Evolutionary conservation across 1,140 invertebrate genomes (phyloP).

Genomic region (Papilio glaucus): DNA sequence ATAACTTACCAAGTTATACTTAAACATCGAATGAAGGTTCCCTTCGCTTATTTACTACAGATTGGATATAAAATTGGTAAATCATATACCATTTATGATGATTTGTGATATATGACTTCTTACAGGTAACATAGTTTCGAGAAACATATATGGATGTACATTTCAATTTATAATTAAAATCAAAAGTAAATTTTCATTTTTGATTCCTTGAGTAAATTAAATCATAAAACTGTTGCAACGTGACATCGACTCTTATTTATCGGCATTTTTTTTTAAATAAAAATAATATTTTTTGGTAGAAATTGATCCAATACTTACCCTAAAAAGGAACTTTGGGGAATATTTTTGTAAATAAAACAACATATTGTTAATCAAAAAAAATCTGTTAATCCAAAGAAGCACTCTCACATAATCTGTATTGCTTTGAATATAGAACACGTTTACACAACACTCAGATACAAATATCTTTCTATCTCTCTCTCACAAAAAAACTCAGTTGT

Average conservation of each 20-base stretch:
- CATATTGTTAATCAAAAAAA: conserved; percentile 35
- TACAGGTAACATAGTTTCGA: not conserved
- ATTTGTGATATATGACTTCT: no score
- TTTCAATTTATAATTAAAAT: not conserved
- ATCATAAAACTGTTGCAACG: conserved; percentile 20
- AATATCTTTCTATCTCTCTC: not conserved
- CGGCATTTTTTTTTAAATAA: not conserved
- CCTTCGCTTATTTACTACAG: not conserved
- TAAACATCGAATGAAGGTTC: not conserved
- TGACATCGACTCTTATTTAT: not conserved
- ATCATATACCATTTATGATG: not conserved
- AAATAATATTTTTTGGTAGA: not conserved
- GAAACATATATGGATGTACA: not conserved
- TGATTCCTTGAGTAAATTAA: not conserved
- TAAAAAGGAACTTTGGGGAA: conserved; percentile 10
- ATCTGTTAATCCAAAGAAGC: conserved; percentile 38
- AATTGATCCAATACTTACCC: not conserved
- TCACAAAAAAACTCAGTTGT: conserved; percentile 5
- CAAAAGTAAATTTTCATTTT: not conserved
- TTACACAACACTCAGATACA: conserved; percentile 11
- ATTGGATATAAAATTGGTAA: not conserved
- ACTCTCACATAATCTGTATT: conserved; percentile 35
- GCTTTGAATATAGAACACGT: conserved; percentile 27
- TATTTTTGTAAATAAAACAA: conserved; percentile 33
- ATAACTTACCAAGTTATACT: conserved; percentile 52